Evolutionary conservation across 2,888 invertebrate species (phyloP).

Genomic region (Drosophila maculinotata): DNA sequence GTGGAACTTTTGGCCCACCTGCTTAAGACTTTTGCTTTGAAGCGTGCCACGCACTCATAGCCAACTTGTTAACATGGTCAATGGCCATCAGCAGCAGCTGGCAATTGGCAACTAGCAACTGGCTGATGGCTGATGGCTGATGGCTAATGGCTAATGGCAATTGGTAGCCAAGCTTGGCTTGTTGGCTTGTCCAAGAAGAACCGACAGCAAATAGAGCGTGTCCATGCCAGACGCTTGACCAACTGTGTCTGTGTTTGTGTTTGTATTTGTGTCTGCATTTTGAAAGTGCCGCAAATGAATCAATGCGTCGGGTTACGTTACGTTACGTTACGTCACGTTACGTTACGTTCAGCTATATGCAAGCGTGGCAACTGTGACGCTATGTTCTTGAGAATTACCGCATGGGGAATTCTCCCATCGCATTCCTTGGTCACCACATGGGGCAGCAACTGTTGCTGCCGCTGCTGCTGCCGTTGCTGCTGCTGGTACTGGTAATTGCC

Average conservation of each 20-base stretch:
- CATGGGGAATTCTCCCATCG: slow-evolving; percentile 41
- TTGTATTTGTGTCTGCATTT: slow-evolving; percentile 43
- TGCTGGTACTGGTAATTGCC: not conserved
- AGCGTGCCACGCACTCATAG: slow-evolving; percentile 26
- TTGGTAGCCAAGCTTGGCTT: slow-evolving; percentile 19
- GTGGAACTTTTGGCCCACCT: not conserved
- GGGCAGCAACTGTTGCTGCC: not conserved
- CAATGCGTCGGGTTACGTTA: slow-evolving; percentile 16
- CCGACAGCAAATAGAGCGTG: slow-evolving; percentile 68
- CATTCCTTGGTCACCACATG: slow-evolving; percentile 29
- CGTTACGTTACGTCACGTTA: too few species aligned
- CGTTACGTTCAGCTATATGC: slow-evolving; percentile 10
- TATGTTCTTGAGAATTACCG: slow-evolving; percentile 28
- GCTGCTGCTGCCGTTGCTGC: not conserved
- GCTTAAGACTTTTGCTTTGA: slow-evolving; percentile 1
- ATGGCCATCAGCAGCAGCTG: slow-evolving; percentile 29
- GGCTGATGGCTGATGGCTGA: slow-evolving; percentile 2
- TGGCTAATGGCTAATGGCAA: slow-evolving; percentile 23
- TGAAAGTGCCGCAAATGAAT: slow-evolving; percentile 57
- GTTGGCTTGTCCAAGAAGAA: slow-evolving; percentile 52
- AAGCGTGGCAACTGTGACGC: slow-evolving; percentile 6
- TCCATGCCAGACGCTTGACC: slow-evolving; percentile 65
- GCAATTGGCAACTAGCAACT: too few species aligned
- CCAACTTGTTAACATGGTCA: slow-evolving; percentile 40
- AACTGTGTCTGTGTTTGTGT: slow-evolving; percentile 58